phyloP scores from a whole-genome alignment of 2,888 invertebrate species.

The Rhimphoctona megacephalus region DNA sequence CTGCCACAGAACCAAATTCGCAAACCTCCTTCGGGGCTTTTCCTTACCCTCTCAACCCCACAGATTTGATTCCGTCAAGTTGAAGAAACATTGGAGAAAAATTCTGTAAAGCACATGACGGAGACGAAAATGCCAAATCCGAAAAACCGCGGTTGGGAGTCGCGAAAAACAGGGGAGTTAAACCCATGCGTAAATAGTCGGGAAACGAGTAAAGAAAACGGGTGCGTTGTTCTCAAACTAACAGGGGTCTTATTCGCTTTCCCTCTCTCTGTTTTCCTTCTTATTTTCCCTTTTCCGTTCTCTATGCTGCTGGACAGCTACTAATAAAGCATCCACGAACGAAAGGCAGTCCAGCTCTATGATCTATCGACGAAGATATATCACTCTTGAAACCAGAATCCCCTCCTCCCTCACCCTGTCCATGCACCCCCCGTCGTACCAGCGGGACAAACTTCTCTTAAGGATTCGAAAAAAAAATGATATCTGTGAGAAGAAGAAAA shows the following conservation, averaged over 20 bases:
- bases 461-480: conserved; percentile 62
- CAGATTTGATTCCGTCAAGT: conserved; percentile 49
- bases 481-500: conserved; percentile 57
- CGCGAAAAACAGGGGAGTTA: conserved; percentile 57
- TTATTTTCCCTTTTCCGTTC: conserved; percentile 49
- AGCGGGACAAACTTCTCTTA: conserved; percentile 51
- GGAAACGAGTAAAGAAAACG: conserved; percentile 56
- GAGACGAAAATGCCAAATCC: conserved; percentile 52
- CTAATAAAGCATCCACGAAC: conserved; percentile 78
- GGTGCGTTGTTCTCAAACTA: conserved; percentile 74
- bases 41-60: conserved; percentile 65
- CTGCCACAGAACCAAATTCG: conserved; percentile 57
- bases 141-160: conserved; percentile 50
- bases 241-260: conserved; percentile 62
- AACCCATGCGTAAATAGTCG: conserved; percentile 78
- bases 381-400: conserved; percentile 64
- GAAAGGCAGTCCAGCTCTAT: conserved; percentile 73
- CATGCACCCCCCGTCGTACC: conserved; percentile 9
- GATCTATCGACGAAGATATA: conserved; percentile 73
- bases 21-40: conserved; percentile 71
- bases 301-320: conserved; percentile 65
- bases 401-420: not conserved
- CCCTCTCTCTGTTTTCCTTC: conserved; percentile 41
- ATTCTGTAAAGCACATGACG: conserved; percentile 37
- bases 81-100: conserved; percentile 71